Evolutionary conservation across 2,113 vertebrate species (phyloP), one percentile per base, ranked within the genome.

Genomic region (Cacatua alba): DNA sequence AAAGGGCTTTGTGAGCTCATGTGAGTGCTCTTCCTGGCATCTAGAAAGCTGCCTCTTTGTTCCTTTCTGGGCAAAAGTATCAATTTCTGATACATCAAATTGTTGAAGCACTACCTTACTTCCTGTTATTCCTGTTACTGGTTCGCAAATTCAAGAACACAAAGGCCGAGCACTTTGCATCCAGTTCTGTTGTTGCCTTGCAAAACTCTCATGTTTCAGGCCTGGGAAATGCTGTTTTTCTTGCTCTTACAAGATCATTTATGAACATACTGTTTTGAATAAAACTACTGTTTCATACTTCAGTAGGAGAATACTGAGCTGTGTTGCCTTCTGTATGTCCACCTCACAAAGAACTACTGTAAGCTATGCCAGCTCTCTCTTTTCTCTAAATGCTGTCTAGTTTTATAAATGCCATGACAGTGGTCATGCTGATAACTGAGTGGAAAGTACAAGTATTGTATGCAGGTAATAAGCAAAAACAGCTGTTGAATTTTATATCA

Each of bases 271-370:
- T 41, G 4, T 37, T 74, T 88, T 78, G 68, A 95, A 92, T 90
- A 57, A 81, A 94, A 64, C 39, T 59, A 33, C 55, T 86, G 69
- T 90, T 90, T 78, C 33, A 13, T 35, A 28, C 43, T 83, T 78
- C 29, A 64, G 60, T 24, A 51, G 68, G 37, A 83, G 49, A 82
- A 53, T 17, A 18, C 39, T 29, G 57, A 82, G 55, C 57, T 81
- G 49, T 46, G 39, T 80, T 79, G 46, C 71, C 53, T 48, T 46
- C 65, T 72, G 18, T 55, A 3, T 46, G 17, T 48, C 70, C 81
- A 14, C 37, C n/a, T 86, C 5, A 88, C 67, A 85, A 84, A 84
- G 80, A 82, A 70, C 81, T 48, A 19, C 90, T 92, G 57, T 75
- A 41, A 78, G 37, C 65, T 49, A 8, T 0, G 0, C 72, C 62